Base-by-base conservation (phyloP, 1,140 invertebrate genomes). In the Hesperophylax magnus region DNA sequence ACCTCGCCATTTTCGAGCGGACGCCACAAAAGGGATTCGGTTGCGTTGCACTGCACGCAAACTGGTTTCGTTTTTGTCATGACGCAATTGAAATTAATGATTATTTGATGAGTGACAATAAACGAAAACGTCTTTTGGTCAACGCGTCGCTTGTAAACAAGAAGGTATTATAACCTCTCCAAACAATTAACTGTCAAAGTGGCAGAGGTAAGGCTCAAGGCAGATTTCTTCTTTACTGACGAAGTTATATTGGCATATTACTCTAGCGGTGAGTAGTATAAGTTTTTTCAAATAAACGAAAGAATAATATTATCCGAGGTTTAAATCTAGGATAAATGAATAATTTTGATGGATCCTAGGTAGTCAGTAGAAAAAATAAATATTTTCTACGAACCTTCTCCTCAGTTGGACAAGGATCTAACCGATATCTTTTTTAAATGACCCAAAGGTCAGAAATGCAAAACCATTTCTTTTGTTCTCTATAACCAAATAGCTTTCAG, bases 11-110 rank as follows among this genome's bases (percentile, higher is more conserved):
- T 88, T 78, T 88, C 89, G 11, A 86, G 85, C 58, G 86, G 87
- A 34, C 89, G 85, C 89, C 89, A 90, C 8, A 90, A 84, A 9
- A 90, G 81, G 3, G 89, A 89, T 80, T 90, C 88, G 60, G 88
- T 87, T 2, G 86, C 86, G 65, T 84, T 87, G 79, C 89, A 90
- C 76, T 89, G 87, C 47, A 88, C 86, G 84, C 89, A 90, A 14
- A 86, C 86, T 18, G 89, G 89, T 84, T 90, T 90, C 53, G 89
- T 88, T 88, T 89, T 90, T 20, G 52, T 79, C 22, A 69, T 75
- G 39, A 47, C 39, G 39, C 39, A 47, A 47, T 47, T 63, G 20
- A 34, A 24, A 52, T 15, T 17, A 60, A n/a, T 27, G 22, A 17
- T 27, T 34, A 34, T n/a, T 27, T n/a, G 14, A 52, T 2, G 22